A percentile compares a stretch with the other conserved stretches of the same genome.
Conservation (phyloP, 2,797 vertebrate genomes). For the Trachops cirrhosus region DNA sequence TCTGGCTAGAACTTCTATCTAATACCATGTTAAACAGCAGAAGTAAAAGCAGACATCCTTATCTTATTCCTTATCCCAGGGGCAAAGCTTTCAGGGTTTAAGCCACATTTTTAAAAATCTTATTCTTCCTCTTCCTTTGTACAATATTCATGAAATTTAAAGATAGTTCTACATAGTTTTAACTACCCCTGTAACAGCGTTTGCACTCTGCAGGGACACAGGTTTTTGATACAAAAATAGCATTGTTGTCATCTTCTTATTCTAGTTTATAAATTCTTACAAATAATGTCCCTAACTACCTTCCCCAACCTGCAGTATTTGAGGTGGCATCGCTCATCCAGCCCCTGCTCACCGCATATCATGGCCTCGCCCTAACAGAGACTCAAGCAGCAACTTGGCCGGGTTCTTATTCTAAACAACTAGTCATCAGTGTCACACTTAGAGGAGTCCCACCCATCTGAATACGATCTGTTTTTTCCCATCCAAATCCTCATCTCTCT, state of each 20-base stretch:
- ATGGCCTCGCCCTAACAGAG: background rate
- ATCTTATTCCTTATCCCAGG: background rate
- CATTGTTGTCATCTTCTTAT: background rate
- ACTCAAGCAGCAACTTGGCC: background rate
- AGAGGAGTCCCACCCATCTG: background rate
- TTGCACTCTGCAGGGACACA: background rate
- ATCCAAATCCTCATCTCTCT: slow-evolving; percentile 17
- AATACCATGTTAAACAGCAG: background rate
- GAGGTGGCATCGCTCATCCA: no score
- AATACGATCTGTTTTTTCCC: background rate
- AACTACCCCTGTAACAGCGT: background rate
- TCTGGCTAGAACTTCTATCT: background rate
- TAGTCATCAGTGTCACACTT: background rate
- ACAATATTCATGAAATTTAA: background rate
- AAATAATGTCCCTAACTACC: background rate
- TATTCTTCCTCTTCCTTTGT: background rate
- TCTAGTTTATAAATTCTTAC: background rate
- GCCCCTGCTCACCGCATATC: background rate
- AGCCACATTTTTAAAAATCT: background rate
- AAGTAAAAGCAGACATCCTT: background rate
- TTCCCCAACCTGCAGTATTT: background rate
- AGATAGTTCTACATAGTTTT: background rate
- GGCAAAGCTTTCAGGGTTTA: background rate
- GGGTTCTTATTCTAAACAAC: background rate
- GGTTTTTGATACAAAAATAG: background rate